phyloP scores from a whole-genome alignment of 2,888 invertebrate genomes.

The Stictocephala bisonia region DNA sequence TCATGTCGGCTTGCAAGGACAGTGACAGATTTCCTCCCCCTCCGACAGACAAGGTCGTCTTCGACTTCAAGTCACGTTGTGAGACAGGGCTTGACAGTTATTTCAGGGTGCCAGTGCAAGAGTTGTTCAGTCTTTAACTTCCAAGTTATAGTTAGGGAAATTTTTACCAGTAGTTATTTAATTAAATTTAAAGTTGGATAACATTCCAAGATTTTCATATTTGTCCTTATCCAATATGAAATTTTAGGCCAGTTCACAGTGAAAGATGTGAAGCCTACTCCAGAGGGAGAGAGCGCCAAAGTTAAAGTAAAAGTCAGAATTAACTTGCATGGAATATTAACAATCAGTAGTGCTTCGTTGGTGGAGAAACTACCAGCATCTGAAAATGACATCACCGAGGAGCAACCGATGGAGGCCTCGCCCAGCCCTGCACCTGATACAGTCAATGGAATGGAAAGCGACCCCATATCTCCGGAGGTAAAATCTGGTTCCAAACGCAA shows the following conservation, averaged over 20 bases:
- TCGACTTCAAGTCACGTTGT: too few species aligned
- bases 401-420: slow-evolving; percentile 56
- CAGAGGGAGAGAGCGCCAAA: slow-evolving; percentile 92
- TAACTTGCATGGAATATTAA: slow-evolving; percentile 93
- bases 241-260: slow-evolving; percentile 76
- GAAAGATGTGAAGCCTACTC: slow-evolving; percentile 84
- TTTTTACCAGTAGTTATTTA: neutral
- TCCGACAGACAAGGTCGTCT: too few species aligned
- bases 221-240: too few species aligned
- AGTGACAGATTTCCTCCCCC: too few species aligned
- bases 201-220: too few species aligned
- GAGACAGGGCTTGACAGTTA: too few species aligned
- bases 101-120: too few species aligned
- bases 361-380: slow-evolving; percentile 72
- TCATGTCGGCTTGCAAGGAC: too few species aligned
- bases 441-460: slow-evolving; percentile 13
- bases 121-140: too few species aligned
- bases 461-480: slow-evolving; percentile 37
- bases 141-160: too few species aligned
- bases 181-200: too few species aligned
- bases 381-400: slow-evolving; percentile 64
- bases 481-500: slow-evolving; percentile 36
- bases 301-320: slow-evolving; percentile 96
- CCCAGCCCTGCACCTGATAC: slow-evolving; percentile 46
- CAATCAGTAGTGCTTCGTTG: slow-evolving; percentile 86